Conservation (phyloP, 2,888 invertebrate species). For the Drosophila paramelanica region DNA sequence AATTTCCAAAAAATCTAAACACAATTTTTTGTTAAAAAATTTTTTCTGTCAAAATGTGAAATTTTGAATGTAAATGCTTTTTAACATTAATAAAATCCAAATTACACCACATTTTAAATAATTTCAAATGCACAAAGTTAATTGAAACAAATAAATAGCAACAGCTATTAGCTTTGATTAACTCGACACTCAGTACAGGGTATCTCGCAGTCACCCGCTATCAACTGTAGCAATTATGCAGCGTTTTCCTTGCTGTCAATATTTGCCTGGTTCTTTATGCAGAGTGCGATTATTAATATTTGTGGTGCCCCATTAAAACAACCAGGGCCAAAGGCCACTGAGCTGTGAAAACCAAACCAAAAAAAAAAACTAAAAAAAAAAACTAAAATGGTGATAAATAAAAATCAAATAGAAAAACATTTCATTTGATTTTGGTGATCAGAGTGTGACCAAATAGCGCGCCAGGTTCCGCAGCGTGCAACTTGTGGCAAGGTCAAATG, state of each 20-base stretch:
- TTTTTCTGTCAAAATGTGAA: too few relatives aligned
- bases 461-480: conserved; percentile 40
- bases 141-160: too few relatives aligned
- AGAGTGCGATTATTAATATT: conserved; percentile 36
- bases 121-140: too few relatives aligned
- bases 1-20: too few relatives aligned
- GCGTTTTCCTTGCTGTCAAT: conserved; percentile 12
- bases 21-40: too few relatives aligned
- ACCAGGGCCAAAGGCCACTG: conserved; percentile 65
- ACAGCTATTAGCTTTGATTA: too few relatives aligned
- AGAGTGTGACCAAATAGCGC: conserved; percentile 66
- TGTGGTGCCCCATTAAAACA: conserved; percentile 60
- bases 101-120: too few relatives aligned
- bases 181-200: neutral
- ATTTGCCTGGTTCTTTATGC: conserved; percentile 10
- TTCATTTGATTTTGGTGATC: conserved; percentile 20
- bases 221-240: too few relatives aligned
- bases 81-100: too few relatives aligned
- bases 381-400: too few relatives aligned
- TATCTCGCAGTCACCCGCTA: neutral
- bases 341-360: conserved; percentile 65
- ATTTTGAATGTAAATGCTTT: too few relatives aligned
- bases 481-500: conserved; percentile 54
- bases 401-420: conserved; percentile 10
- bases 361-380: conserved; percentile 23